A percentile compares a stretch with the other conserved stretches of the same genome.
Conservation (phyloP, 2,888 invertebrate genomes). For the Aquatica leii region DNA sequence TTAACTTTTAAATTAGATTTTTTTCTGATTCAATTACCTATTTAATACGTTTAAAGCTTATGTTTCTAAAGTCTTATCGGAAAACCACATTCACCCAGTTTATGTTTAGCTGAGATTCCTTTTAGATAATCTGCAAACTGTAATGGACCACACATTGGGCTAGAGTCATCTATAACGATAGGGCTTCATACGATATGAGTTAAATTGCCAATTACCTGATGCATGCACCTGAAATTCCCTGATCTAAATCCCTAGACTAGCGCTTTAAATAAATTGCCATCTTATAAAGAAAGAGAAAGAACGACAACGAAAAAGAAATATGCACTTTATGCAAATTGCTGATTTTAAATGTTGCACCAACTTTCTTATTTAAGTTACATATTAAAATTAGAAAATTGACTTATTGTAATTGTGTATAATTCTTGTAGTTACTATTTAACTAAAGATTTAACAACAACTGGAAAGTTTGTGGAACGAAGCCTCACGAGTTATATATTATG, state of each 20-base stretch:
- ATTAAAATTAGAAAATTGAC: slow-evolving; percentile 3
- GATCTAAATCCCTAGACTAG: slow-evolving; percentile 17
- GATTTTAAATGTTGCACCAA: neutral
- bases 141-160: slow-evolving; percentile 24
- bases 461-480: neutral
- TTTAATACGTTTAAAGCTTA: no score
- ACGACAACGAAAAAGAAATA: neutral
- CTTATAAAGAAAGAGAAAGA: slow-evolving; percentile 5
- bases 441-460: slow-evolving; percentile 3
- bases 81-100: slow-evolving; percentile 17
- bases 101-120: slow-evolving; percentile 9
- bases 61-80: neutral
- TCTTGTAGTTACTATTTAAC: neutral
- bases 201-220: slow-evolving; percentile 50
- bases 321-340: slow-evolving; percentile 29
- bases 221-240: slow-evolving; percentile 45
- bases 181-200: slow-evolving; percentile 45
- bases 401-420: neutral
- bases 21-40: no score
- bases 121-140: slow-evolving; percentile 15
- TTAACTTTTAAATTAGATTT: no score
- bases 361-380: neutral
- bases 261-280: slow-evolving; percentile 30
- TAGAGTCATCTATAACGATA: slow-evolving; percentile 39
- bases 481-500: slow-evolving; percentile 8